Base-by-base conservation (phyloP, 1,140 invertebrate genomes). In the Drosophila hydei region DNA sequence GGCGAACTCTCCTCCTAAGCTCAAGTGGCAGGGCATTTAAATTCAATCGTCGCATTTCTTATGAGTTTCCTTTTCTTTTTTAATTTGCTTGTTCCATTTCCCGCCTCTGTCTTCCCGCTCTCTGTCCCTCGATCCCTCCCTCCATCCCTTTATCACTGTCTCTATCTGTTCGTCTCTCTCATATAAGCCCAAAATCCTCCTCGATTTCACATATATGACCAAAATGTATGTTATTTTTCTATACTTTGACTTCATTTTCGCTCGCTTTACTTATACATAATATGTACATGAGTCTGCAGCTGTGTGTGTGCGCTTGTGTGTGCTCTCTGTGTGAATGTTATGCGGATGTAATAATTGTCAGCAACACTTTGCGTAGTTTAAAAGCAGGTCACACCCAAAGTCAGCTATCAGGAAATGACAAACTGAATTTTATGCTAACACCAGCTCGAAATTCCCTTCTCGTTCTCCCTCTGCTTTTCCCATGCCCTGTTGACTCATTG, bases 271-370 rank as follows among this genome's bases (percentile, higher is more conserved):
- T 59, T 76, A 54, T 64, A 45, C 50, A 56, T 60, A 40, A 11
- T 55, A 12, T 56, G 40, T 43, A 25, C 14, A 45, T 19, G 3
- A 45, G n/a, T 19, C 11, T 47, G 42, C 27, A 4, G 4, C 27
- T 64, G 27, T 52, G 38, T 55, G 51, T 42, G 25, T 58, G 43
- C 47, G 23, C 19, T 54, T 45, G 25, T 61, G 45, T 43, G 56
- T 69, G 25, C 19, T 56, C 33, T 55, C 52, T 47, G 43, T 58
- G 75, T 42, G 65, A 60, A 79, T 84, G 62, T 88, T 72, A 61
- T 88, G 83, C 78, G 83, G 78, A 88, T 87, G 72, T 88, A 87
- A 88, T 87, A 81, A 88, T 88, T 87, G 83, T 87, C 78, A 88
- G 83, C 68, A 81, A 75, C 83, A 87, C 75, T 78, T 85, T 85